Evolutionary conservation across 2,888 invertebrate genomes (phyloP).

Genomic region (Napeogenes inachia): DNA sequence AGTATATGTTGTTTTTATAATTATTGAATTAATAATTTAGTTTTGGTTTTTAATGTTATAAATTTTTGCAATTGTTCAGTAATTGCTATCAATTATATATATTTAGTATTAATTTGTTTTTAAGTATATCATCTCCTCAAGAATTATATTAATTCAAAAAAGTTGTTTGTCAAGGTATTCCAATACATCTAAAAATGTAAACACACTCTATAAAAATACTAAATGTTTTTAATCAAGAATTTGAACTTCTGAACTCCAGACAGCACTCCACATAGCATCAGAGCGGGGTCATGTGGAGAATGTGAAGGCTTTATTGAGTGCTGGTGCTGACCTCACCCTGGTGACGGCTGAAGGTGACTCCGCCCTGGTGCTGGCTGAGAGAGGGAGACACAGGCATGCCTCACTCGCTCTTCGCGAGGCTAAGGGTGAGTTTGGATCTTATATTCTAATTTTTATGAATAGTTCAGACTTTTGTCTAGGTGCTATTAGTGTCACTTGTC

Average conservation of each 20-base stretch:
- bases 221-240: neutral
- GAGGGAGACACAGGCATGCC: conserved; percentile 78
- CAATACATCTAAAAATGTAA: too few relatives aligned
- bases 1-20: neutral
- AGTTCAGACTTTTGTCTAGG: too few relatives aligned
- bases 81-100: too few relatives aligned
- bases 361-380: conserved; percentile 76
- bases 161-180: too few relatives aligned
- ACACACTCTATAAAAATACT: neutral
- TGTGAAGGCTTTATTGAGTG: conserved; percentile 80
- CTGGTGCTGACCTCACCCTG: conserved; percentile 80
- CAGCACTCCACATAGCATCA: conserved; percentile 88
- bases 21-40: neutral
- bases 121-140: too few relatives aligned
- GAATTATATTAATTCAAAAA: too few relatives aligned
- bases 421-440: conserved; percentile 66
- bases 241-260: conserved; percentile 62
- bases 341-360: conserved; percentile 82
- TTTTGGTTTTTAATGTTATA: neutral
- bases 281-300: conserved; percentile 87
- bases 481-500: too few relatives aligned
- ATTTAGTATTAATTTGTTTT: too few relatives aligned
- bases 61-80: too few relatives aligned
- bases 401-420: conserved; percentile 80
- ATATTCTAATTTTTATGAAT: neutral